Percentiles rank a stretch among this genome's conserved stretches.
These are phyloP conservation scores for Chloropsis cyanopogon DNA, from an alignment of 2,113 vertebrate species.

Conservation along the genomic window DNA sequence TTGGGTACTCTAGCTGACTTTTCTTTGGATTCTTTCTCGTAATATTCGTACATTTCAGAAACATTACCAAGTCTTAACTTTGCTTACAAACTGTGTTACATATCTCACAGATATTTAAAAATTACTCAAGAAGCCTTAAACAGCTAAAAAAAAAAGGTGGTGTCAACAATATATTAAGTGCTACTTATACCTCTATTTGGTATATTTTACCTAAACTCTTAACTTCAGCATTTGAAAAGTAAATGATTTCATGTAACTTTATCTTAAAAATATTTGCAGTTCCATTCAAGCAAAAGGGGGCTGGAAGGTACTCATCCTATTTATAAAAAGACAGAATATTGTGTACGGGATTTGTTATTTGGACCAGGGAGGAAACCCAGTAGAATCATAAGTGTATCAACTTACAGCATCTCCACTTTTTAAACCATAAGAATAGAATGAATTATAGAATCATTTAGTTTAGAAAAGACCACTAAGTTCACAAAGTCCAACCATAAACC, in stretches of 20 bases:
- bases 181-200: neutral
- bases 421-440: neutral
- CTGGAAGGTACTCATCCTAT: neutral
- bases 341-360: conserved; percentile 44
- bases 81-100: neutral
- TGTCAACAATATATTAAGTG: neutral
- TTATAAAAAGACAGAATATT: conserved; percentile 41
- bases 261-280: neutral
- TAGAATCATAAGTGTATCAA: conserved; percentile 34
- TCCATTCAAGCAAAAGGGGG: neutral
- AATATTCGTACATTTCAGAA: neutral
- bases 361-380: conserved; percentile 67
- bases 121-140: neutral
- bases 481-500: neutral
- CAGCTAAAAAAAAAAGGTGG: neutral
- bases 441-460: neutral
- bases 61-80: neutral
- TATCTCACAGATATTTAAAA: neutral
- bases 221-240: neutral
- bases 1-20: neutral
- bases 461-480: neutral
- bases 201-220: neutral
- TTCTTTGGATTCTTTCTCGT: neutral
- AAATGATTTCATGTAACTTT: neutral
- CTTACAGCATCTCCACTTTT: conserved; percentile 56